Evolutionary conservation across 2,113 vertebrate species (phyloP).

Genomic region (Pelecanus crispus): DNA sequence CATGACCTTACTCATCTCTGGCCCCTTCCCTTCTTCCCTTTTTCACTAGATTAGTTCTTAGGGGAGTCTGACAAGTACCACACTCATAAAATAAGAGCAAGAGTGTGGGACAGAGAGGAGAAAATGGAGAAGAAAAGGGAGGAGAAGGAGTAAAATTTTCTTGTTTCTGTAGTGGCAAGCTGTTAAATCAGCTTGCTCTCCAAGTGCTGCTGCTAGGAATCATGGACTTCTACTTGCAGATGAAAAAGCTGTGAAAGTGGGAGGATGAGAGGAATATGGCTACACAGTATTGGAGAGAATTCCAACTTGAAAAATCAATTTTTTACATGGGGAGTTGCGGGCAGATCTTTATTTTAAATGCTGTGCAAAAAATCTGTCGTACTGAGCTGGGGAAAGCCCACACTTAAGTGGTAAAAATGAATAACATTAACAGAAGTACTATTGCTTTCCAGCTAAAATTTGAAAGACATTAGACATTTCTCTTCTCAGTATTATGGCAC

Average conservation of each 20-base stretch:
- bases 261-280: background rate
- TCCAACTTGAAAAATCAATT: background rate
- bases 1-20: background rate
- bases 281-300: background rate
- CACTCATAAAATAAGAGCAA: background rate
- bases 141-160: background rate
- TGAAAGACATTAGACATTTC: background rate
- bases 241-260: background rate
- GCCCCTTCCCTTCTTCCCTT: background rate
- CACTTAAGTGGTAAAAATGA: background rate
- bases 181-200: background rate
- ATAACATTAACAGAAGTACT: background rate
- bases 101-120: background rate
- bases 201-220: background rate
- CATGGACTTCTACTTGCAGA: background rate
- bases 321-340: background rate
- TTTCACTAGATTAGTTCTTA: background rate
- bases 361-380: fast-evolving
- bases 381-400: background rate
- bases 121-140: background rate
- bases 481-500: background rate
- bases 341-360: background rate
- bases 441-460: background rate
- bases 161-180: background rate
- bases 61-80: background rate